A percentile compares a stretch with the other conserved stretches of the same genome.
These are phyloP conservation scores for Gorilla gorilla DNA, from an alignment of 2,113 vertebrate genomes.

Conservation along the genomic window DNA sequence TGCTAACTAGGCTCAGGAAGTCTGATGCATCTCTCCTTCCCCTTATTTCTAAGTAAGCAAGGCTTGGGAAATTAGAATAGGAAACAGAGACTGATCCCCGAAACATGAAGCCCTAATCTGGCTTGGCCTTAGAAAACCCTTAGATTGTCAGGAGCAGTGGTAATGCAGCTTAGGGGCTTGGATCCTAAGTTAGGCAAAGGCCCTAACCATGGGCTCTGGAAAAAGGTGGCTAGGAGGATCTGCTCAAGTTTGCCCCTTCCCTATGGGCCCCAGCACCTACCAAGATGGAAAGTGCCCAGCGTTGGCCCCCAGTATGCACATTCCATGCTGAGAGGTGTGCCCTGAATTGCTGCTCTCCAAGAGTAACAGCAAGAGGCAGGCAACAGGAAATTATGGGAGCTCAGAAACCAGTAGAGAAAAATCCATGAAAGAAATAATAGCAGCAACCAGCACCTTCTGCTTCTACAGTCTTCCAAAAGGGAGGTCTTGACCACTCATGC, in stretches of 20 bases:
- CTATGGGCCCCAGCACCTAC: background rate
- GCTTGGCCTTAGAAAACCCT: constrained; percentile 21
- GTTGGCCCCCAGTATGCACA: background rate
- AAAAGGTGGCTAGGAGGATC: background rate
- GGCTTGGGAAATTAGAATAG: background rate
- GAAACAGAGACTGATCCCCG: background rate
- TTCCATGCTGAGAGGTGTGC: background rate
- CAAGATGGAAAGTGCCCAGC: background rate
- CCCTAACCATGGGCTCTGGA: background rate
- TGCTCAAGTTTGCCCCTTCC: background rate
- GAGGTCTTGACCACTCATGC: background rate
- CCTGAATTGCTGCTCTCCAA: background rate
- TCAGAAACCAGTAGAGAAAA: constrained; percentile 44
- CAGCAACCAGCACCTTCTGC: background rate
- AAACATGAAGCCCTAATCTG: background rate
- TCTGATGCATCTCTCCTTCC: background rate
- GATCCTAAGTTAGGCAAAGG: constrained; percentile 10
- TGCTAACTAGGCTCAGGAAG: background rate
- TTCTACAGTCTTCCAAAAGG: background rate
- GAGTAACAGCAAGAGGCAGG: constrained; percentile 9
- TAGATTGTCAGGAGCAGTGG: background rate
- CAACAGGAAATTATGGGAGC: background rate
- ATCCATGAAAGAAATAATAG: background rate
- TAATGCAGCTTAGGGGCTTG: background rate
- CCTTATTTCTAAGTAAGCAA: constrained; percentile 10